Percentiles rank a stretch among this genome's conserved stretches.
Conservation (phyloP, 2,888 invertebrate species). For the Julus scanicus region DNA sequence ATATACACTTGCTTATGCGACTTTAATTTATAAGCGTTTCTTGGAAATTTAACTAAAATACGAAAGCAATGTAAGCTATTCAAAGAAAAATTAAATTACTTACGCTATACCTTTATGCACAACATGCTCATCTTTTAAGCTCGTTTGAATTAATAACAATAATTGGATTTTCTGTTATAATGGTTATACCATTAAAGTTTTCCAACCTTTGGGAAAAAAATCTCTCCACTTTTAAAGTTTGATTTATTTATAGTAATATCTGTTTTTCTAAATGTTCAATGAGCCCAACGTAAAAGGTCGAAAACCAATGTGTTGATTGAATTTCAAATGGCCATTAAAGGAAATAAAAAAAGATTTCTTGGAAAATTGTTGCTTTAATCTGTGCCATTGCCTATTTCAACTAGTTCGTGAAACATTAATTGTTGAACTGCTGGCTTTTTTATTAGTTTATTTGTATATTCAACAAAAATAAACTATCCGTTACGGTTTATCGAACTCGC, state of each 20-base stretch:
- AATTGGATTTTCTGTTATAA: neutral
- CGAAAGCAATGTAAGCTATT: neutral
- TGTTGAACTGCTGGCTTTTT: slow-evolving; percentile 28
- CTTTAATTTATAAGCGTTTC: neutral
- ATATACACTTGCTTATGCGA: neutral
- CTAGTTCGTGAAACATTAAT: neutral
- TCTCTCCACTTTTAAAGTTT: neutral
- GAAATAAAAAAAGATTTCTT: neutral
- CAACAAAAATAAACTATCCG: slow-evolving; percentile 6
- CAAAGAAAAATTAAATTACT: neutral
- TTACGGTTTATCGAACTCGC: slow-evolving; percentile 49
- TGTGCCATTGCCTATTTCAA: neutral
- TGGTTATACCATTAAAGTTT: no score
- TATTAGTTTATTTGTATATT: slow-evolving; percentile 20
- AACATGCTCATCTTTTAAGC: neutral
- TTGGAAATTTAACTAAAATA: neutral
- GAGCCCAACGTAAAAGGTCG: neutral
- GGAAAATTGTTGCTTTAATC: neutral
- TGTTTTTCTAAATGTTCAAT: neutral
- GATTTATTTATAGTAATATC: neutral
- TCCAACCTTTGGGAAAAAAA: neutral
- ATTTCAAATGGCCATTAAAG: neutral
- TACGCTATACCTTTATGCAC: neutral
- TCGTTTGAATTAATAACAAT: neutral
- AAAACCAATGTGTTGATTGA: neutral